Conservation (phyloP, 1,140 invertebrate species). For the Bombus impatiens region DNA sequence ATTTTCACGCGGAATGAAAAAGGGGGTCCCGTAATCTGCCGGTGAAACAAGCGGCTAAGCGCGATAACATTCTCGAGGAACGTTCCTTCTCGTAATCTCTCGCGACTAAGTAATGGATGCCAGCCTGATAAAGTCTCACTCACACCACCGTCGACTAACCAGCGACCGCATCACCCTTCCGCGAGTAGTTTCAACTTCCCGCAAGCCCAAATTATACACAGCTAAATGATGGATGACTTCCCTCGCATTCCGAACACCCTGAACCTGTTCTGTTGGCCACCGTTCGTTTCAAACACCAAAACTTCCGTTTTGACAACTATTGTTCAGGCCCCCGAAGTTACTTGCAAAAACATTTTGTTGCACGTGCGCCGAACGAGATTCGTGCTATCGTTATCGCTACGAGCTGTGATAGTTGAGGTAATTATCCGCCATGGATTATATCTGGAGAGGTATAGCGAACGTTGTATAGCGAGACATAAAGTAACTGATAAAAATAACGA, state of each 20-base stretch:
- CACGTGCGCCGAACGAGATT: too few species aligned
- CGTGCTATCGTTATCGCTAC: neutral
- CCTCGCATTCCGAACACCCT: slow-evolving; percentile 25
- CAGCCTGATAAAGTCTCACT: slow-evolving; percentile 66
- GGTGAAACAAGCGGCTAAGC: slow-evolving; percentile 53
- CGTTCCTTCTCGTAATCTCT: slow-evolving; percentile 67
- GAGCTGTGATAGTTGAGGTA: neutral
- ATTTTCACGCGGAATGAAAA: slow-evolving; percentile 40
- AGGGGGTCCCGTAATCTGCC: slow-evolving; percentile 48
- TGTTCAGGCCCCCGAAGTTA: neutral
- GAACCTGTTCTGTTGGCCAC: slow-evolving; percentile 1
- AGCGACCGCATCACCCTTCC: slow-evolving; percentile 55
- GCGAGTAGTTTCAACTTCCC: slow-evolving; percentile 59
- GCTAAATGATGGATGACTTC: slow-evolving; percentile 74
- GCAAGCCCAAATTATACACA: slow-evolving; percentile 70
- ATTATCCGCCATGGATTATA: neutral
- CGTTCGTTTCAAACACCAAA: slow-evolving; percentile 16
- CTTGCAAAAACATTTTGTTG: neutral
- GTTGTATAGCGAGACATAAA: neutral
- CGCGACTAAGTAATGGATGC: slow-evolving; percentile 73
- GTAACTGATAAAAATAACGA: neutral
- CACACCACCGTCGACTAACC: slow-evolving; percentile 48
- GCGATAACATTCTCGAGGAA: slow-evolving; percentile 69
- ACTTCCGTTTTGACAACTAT: slow-evolving; percentile 33
- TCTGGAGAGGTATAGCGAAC: neutral